Base-by-base conservation (phyloP, 2,113 vertebrate species). In the Pycnonotus jocosus region DNA sequence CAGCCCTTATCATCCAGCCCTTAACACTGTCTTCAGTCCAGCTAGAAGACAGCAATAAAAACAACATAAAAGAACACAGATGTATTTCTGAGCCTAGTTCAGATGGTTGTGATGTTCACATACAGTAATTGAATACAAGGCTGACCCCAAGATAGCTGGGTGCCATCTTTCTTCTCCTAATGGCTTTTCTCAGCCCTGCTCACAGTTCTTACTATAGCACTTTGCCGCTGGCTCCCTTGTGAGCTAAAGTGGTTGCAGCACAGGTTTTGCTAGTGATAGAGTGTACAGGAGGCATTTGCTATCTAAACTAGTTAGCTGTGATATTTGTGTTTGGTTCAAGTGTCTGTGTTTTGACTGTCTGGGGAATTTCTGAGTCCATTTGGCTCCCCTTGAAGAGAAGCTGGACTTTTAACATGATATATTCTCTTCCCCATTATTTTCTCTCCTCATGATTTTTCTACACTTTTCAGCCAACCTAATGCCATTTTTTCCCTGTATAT, bases 91-190 rank as follows among this genome's bases (percentile, higher is more conserved):
- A 94, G 35, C 47, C 69, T 81, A 35, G 42, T 58, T 86, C 51
- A 86, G 51, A 38, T 30, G 47, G 47, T 60, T 90, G 25, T 62
- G 47, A 57, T 79, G 60, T 62, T 86, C 60, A 53, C 1, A 4
- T 88, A 61, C 65, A 86, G 40, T 92, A 80, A 86, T 35, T 84
- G 65, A 68, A 9, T 72, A 40, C 82, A 86, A 74, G 69, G 18
- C 68, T 90, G 79, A 93, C 90, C 76, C 72, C 53, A 61, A 18
- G 83, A 53, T 35, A 92, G 76, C 76, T 61, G 21, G 37, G 60
- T 95, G 69, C 93, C 86, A 64, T 90, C 69, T 78, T 81, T 93
- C 48, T 79, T 96, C 27, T 88, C 22, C 64, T 93, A 92, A 95
- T 88, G 71, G 69, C 86, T 90, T 77, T 90, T 81, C 76, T 91